These are phyloP conservation scores for Amblyjoppa proteus DNA, from an alignment of 2,888 invertebrate genomes.

Conservation along the genomic window DNA sequence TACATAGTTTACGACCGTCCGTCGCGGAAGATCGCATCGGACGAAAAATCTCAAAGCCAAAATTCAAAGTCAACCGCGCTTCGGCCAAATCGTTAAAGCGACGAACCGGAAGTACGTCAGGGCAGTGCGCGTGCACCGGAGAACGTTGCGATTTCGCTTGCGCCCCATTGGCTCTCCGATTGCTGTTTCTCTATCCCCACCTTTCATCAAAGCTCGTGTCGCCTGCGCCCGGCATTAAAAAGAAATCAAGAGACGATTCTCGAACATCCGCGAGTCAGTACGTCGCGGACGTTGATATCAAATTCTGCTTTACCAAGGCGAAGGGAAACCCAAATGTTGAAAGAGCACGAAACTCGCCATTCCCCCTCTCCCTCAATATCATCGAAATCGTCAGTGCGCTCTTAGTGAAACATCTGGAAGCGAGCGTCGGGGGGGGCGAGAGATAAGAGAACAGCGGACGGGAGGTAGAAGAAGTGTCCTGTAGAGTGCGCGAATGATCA, in stretches of 20 bases:
- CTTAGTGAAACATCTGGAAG: background rate
- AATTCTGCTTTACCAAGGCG: background rate
- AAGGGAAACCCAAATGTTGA: background rate
- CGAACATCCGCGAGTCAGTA: background rate
- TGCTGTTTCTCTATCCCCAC: background rate
- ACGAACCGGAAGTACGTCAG: constrained; percentile 34
- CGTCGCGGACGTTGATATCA: background rate
- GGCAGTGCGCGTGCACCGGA: constrained; percentile 17
- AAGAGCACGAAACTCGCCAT: background rate
- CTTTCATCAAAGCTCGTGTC: background rate
- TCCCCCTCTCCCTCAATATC: background rate
- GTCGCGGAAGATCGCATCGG: background rate
- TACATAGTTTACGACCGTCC: no score
- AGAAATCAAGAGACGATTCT: background rate
- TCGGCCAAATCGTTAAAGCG: background rate
- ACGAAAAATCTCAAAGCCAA: background rate
- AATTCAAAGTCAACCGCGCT: background rate
- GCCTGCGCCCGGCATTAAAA: background rate
- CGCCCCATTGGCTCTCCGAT: background rate
- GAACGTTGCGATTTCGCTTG: background rate
- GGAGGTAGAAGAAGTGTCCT: constrained; percentile 14
- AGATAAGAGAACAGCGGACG: background rate
- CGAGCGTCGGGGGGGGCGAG: background rate
- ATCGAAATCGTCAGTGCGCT: background rate
- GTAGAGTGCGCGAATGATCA: constrained; percentile 14